phyloP scores from a whole-genome alignment of 2,888 invertebrate species.

The Acrocyrtus sp. region DNA sequence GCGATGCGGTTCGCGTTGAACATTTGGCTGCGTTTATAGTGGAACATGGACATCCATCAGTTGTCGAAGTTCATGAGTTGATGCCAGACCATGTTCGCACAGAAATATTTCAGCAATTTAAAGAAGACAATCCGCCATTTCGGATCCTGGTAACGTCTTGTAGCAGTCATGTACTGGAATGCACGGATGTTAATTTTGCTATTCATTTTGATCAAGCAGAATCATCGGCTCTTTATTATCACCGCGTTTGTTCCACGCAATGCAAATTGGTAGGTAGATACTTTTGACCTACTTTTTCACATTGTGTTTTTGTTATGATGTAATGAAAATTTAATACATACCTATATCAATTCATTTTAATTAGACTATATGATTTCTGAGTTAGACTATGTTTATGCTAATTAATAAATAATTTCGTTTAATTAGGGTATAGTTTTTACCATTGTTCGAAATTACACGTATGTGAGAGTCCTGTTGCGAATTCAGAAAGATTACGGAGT shows the following conservation, averaged over 20 bases:
- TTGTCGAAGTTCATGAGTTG: neutral
- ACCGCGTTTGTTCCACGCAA: neutral
- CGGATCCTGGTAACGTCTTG: neutral
- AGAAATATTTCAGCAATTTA: neutral
- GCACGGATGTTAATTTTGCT: neutral
- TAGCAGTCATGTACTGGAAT: neutral
- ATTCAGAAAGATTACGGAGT: no score
- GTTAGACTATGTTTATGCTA: neutral
- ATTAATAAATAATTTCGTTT: neutral
- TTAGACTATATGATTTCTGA: neutral
- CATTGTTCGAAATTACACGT: no score
- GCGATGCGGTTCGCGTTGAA: neutral
- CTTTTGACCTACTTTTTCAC: no score
- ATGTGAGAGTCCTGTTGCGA: no score
- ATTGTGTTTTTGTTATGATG: neutral
- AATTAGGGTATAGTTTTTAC: neutral
- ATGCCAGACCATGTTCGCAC: neutral
- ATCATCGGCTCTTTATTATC: neutral
- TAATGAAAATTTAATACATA: neutral
- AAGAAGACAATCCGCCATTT: neutral
- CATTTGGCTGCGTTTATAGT: neutral
- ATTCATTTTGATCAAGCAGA: constrained; percentile 10
- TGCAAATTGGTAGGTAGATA: constrained; percentile 5
- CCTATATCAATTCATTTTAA: neutral
- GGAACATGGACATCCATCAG: neutral